Evolutionary conservation across 2,888 invertebrate species (phyloP).

Genomic region (Thumatha senex): DNA sequence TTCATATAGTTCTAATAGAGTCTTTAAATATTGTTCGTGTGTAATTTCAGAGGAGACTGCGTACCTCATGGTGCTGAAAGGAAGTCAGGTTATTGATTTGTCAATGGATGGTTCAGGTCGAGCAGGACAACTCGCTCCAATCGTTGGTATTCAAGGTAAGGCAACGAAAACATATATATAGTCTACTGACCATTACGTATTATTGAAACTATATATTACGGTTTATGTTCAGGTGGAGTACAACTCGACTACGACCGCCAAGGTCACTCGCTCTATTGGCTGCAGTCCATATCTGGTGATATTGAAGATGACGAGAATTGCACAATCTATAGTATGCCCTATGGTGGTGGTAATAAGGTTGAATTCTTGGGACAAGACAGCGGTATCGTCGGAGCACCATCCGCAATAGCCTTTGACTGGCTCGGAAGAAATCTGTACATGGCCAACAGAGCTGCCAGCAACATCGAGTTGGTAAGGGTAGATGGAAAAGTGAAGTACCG

Average conservation of each 20-base stretch:
- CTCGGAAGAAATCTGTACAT: conserved; percentile 96
- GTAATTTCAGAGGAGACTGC: conserved; percentile 88
- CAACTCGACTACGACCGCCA: conserved; percentile 96
- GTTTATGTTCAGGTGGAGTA: conserved; percentile 86
- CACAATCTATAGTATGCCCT: conserved; percentile 92
- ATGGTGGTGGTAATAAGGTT: conserved; percentile 89
- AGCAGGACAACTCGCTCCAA: conserved; percentile 91
- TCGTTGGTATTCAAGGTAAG: conserved; percentile 89
- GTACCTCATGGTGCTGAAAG: conserved; percentile 95
- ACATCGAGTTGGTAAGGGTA: conserved; percentile 94
- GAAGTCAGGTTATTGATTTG: conserved; percentile 94
- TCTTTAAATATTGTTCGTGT: too few species aligned
- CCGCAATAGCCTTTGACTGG: conserved; percentile 98
- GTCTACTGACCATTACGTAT: too few species aligned
- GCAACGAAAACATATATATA: background rate
- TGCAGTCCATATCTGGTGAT: conserved; percentile 86
- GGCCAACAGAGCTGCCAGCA: conserved; percentile 94
- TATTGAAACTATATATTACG: background rate
- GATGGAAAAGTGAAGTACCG: conserved; percentile 93
- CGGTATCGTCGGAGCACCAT: conserved; percentile 96
- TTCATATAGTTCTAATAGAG: too few species aligned
- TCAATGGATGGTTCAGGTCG: conserved; percentile 89
- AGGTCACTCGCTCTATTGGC: conserved; percentile 93
- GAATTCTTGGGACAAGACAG: conserved; percentile 91
- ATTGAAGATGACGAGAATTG: conserved; percentile 92